Percentiles rank a stretch among this genome's conserved stretches.
These are phyloP conservation scores for Scaptomyza polygonia DNA, from an alignment of 2,888 invertebrate genomes.

Conservation along the genomic window DNA sequence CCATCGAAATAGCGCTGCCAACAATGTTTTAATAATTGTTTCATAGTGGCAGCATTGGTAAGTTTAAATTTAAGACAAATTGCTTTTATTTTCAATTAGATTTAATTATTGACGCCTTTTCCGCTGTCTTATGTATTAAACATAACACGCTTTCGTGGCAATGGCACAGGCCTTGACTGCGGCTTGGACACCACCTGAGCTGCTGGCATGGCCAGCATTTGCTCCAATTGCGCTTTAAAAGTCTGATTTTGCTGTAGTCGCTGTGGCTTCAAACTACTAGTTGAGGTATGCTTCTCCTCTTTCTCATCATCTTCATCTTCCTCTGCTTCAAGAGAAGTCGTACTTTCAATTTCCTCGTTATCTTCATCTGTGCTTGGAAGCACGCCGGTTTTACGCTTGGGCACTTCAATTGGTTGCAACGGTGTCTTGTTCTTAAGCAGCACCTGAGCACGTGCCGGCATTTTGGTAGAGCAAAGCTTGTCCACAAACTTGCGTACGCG, in stretches of 20 bases:
- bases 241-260: slow-evolving; percentile 21
- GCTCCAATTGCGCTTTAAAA: slow-evolving; percentile 77
- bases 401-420: slow-evolving; percentile 53
- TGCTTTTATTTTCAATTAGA: slow-evolving; percentile 9
- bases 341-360: slow-evolving; percentile 28
- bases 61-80: background rate
- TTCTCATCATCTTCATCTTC: slow-evolving; percentile 5
- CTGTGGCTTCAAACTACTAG: slow-evolving; percentile 34
- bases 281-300: slow-evolving; percentile 1
- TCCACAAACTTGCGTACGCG: slow-evolving; percentile 79
- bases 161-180: slow-evolving; percentile 71
- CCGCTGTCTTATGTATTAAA: slow-evolving; percentile 63
- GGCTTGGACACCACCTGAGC: slow-evolving; percentile 47
- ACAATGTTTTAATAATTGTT: background rate
- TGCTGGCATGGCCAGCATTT: slow-evolving; percentile 69
- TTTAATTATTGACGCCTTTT: slow-evolving; percentile 36
- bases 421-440: slow-evolving; percentile 65
- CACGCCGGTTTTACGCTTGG: slow-evolving; percentile 16
- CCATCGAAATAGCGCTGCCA: slow-evolving; percentile 29
- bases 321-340: slow-evolving; percentile 23
- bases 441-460: slow-evolving; percentile 64
- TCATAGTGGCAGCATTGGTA: slow-evolving; percentile 9
- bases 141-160: slow-evolving; percentile 83
- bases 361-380: slow-evolving; percentile 17
- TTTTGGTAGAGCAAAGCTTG: slow-evolving; percentile 72